These are phyloP conservation scores for Habrosyne pyritoides DNA, from an alignment of 2,888 invertebrate species.

Conservation along the genomic window DNA sequence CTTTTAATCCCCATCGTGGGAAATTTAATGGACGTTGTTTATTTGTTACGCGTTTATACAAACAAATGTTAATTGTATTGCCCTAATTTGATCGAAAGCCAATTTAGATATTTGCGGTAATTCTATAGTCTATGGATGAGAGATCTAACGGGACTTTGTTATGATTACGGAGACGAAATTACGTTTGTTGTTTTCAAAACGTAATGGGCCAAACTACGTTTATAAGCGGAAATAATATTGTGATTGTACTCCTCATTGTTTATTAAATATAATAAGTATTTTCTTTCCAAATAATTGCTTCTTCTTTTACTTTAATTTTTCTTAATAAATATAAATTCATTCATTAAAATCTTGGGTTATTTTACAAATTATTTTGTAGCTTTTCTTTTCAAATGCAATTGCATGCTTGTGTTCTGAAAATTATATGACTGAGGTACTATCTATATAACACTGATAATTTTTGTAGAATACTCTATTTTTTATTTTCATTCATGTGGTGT, in stretches of 20 bases:
- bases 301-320: too few relatives aligned
- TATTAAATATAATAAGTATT: not conserved
- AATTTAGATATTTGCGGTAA: constrained; percentile 25
- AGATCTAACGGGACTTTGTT: not conserved
- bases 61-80: constrained; percentile 38
- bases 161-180: not conserved
- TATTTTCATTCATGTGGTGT: too few relatives aligned
- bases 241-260: too few relatives aligned
- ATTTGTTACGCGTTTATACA: constrained; percentile 33
- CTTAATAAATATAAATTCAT: too few relatives aligned
- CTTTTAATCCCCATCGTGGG: constrained; percentile 35
- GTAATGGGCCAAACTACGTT: not conserved
- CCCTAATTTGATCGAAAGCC: constrained; percentile 30
- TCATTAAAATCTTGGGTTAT: too few relatives aligned
- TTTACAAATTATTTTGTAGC: too few relatives aligned
- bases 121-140: not conserved
- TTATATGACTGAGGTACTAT: too few relatives aligned
- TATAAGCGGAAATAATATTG: not conserved
- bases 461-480: too few relatives aligned
- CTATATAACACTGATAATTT: too few relatives aligned
- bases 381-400: too few relatives aligned
- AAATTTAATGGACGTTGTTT: constrained; percentile 39
- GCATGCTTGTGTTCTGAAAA: too few relatives aligned
- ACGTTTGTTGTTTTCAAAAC: not conserved
- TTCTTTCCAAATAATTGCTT: too few relatives aligned